These are phyloP conservation scores for Rhagium mordax DNA, from an alignment of 2,888 invertebrate species.

Conservation along the genomic window DNA sequence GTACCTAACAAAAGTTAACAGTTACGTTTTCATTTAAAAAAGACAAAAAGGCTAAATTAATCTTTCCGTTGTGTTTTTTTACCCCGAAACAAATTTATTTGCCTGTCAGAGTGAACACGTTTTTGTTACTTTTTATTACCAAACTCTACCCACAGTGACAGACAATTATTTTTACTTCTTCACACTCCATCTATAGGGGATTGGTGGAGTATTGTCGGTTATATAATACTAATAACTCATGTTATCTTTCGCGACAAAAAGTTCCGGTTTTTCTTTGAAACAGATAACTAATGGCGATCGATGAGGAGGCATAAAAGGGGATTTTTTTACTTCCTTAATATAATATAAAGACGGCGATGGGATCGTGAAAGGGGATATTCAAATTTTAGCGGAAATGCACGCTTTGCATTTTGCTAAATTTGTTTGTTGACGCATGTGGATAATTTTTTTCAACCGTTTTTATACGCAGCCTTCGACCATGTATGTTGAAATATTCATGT, in stretches of 20 bases:
- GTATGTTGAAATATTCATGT: no score
- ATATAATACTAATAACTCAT: background rate
- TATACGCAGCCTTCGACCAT: no score
- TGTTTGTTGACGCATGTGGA: no score
- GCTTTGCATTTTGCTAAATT: no score
- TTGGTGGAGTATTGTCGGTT: background rate
- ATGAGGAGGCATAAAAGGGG: background rate
- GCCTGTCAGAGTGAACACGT: slow-evolving; percentile 14
- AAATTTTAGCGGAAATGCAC: background rate
- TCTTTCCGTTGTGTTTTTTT: slow-evolving; percentile 10
- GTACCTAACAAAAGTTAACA: background rate
- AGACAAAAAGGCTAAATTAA: slow-evolving; percentile 12
- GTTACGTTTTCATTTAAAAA: slow-evolving; percentile 12
- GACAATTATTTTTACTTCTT: background rate
- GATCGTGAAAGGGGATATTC: background rate
- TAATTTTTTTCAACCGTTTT: no score
- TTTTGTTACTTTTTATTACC: slow-evolving; percentile 9
- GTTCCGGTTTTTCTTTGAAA: background rate
- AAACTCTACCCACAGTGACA: background rate
- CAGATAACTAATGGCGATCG: background rate
- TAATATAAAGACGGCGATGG: background rate
- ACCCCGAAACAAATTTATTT: slow-evolving; percentile 6
- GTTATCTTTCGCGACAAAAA: background rate
- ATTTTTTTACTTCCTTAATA: background rate
- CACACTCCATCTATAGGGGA: background rate